Evolutionary conservation across 2,888 invertebrate species (phyloP).

Genomic region (Lithophane semibrunnea): DNA sequence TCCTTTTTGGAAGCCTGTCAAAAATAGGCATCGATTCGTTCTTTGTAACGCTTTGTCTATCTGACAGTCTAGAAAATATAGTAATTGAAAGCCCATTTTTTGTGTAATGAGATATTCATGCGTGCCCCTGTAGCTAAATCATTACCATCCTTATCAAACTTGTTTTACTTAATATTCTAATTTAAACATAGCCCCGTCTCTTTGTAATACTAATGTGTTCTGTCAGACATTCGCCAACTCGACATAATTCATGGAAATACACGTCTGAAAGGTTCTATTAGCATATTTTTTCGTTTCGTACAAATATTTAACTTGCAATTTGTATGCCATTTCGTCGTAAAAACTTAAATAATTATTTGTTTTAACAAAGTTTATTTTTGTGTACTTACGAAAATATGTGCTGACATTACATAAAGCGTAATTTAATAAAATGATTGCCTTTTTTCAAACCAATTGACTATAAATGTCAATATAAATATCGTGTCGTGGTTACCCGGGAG

Average conservation of each 20-base stretch:
- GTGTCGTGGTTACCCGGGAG: background rate
- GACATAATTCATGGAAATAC: conserved; percentile 52
- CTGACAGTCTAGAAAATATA: background rate
- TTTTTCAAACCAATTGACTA: background rate
- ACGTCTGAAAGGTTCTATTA: conserved; percentile 46
- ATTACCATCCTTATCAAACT: conserved; percentile 23
- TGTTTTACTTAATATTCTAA: conserved; percentile 45
- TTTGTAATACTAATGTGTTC: conserved; percentile 52
- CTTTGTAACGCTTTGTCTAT: background rate
- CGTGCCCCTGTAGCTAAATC: background rate
- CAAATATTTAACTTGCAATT: conserved; percentile 50
- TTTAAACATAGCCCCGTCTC: conserved; percentile 54
- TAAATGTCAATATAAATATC: too few relatives aligned
- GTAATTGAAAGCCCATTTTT: background rate
- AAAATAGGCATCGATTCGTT: background rate
- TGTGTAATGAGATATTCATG: background rate
- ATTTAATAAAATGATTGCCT: background rate
- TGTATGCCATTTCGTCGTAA: conserved; percentile 26
- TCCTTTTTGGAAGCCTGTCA: too few relatives aligned
- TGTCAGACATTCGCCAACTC: conserved; percentile 42
- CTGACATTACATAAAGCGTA: background rate
- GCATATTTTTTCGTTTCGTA: conserved; percentile 51
- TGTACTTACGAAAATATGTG: conserved; percentile 14
- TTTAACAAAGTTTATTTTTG: conserved; percentile 32
- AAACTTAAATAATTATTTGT: conserved; percentile 46